Base-by-base conservation (phyloP, 2,888 invertebrate genomes). In the Fragum sueziense region DNA sequence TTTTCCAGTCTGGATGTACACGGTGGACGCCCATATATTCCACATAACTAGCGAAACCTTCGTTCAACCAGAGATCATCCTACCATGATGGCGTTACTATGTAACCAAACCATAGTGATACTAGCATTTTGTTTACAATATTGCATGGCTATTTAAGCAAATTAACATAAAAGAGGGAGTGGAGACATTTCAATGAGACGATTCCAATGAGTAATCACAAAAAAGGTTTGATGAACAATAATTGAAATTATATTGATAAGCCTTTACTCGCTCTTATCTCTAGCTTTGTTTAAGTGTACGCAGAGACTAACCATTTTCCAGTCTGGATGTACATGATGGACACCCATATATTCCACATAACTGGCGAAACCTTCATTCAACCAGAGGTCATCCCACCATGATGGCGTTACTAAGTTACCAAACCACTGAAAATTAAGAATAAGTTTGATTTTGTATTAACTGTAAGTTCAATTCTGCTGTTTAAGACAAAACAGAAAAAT, bases 361-460 rank as follows among this genome's bases (percentile, higher is more conserved):
- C 97, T 97, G 1, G 96, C 96, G 89, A 97, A 97, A 0, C 97
- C 97, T 92, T 97, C 97, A 89, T 97, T 97, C 4, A 97, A 93
- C 97, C 97, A 97, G 14, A 97, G 95, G 91, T 97, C 97, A 0
- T 96, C 95, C 97, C 97, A 97, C 97, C 97, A 97, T 84, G 95
- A 95, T 95, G 97, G 96, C 11, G 97, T 97, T 0, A 98, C 98
- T 96, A 93, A 85, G 65, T 73, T 76, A 22, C 73, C 78, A 41
- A 73, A 78, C 73, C 78, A 73, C 74, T 78, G 59, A 11, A 71
- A 71, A 11, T 20, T 2, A 61, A 54, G n/a, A 47, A 6, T 1
- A 6, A n/a, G n/a, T n/a, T 11, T 41, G 41, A 41, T 41, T 11
- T 41, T 11, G 17, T 17, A 41, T 41, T 17, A 41, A 41, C 17